A percentile compares a stretch with the other conserved stretches of the same genome.
Evolutionary conservation across 1,140 invertebrate genomes (phyloP).

Genomic region (Druon quercuslanigerum): DNA sequence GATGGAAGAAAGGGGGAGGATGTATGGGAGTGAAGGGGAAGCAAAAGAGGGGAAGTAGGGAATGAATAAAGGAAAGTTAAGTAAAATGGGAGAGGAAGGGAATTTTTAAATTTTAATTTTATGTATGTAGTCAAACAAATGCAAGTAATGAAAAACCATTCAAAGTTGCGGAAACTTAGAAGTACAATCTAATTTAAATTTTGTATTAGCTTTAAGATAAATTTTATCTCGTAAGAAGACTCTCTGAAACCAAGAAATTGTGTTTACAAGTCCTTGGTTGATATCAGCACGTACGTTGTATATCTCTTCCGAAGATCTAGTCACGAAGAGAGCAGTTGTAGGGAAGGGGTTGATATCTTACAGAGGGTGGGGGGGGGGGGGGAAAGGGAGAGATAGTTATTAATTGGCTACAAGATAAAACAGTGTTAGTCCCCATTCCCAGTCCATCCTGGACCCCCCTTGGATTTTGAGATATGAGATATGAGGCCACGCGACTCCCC

Average conservation of each 20-base stretch:
- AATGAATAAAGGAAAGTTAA: no score
- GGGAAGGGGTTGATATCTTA: slow-evolving; percentile 33
- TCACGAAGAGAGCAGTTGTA: slow-evolving; percentile 38
- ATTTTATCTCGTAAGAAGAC: no score
- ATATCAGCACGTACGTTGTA: slow-evolving; percentile 10
- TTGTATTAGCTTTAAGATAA: no score
- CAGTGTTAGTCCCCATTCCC: slow-evolving; percentile 70
- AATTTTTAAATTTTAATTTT: no score
- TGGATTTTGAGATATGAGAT: slow-evolving; percentile 63
- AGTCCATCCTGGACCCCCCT: slow-evolving; percentile 67
- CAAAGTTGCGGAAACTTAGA: no score
- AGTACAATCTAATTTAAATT: no score
- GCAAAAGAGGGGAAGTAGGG: no score
- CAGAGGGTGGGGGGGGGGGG: slow-evolving; percentile 35
- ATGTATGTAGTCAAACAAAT: no score
- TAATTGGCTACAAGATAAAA: slow-evolving; percentile 75
- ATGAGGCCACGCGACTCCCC: slow-evolving; percentile 71
- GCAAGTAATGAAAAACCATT: no score
- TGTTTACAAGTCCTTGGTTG: slow-evolving; percentile 6
- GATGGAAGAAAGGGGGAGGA: no score
- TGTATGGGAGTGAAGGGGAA: no score
- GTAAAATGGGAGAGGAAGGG: no score
- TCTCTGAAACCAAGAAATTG: neutral
- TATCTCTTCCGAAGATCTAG: slow-evolving; percentile 63
- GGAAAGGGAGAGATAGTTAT: slow-evolving; percentile 63